Base-by-base conservation (phyloP, 2,113 vertebrate genomes). In the Dromaius novaehollandiae region DNA sequence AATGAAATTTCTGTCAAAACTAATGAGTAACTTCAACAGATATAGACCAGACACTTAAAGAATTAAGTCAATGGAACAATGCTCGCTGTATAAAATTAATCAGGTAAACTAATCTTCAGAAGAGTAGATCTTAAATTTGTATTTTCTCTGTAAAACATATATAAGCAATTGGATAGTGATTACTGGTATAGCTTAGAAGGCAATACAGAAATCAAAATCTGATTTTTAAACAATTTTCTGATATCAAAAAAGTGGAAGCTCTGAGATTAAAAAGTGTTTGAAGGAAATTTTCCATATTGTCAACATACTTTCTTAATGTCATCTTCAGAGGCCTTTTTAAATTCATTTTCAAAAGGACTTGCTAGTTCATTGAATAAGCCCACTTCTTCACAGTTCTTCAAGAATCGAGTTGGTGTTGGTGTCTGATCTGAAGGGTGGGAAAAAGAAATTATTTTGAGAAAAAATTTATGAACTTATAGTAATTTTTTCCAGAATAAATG, bases 361-460 rank as follows among this genome's bases (percentile, higher is more conserved):
- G 99, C 98, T 70, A 99, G 98, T 93, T 99, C 99, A 97, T 99
- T 99, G 96, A 99, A 99, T 96, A 99, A 99, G 90, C 99, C 99
- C 11, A 99, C 99, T 98, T 99, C 99, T 98, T 99, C 99, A 96
- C 99, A 99, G 98, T 99, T 99, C 98, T 99, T 99, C 95, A 99
- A 96, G 97, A 99, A 99, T 95, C 99, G 99, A 83, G 99, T 99
- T 51, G 99, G 99, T 73, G 99, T 99, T 38, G 99, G 99, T 32
- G 99, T 99, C 98, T 99, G 99, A 98, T 99, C 99, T 99, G 98
- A 93, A 98, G 98, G 11, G 83, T 34, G 18, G 18, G 16, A 9
- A 58, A 58, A 55, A 32, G 32, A 97, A 97, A 94, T 92, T 68
- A 55, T 24, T 89, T 78, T 69, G 16, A 58, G 38, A 70, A 92